Evolutionary conservation across 2,888 invertebrate genomes (phyloP), one percentile per base, ranked within the genome.

Genomic region (Patella caerulea): DNA sequence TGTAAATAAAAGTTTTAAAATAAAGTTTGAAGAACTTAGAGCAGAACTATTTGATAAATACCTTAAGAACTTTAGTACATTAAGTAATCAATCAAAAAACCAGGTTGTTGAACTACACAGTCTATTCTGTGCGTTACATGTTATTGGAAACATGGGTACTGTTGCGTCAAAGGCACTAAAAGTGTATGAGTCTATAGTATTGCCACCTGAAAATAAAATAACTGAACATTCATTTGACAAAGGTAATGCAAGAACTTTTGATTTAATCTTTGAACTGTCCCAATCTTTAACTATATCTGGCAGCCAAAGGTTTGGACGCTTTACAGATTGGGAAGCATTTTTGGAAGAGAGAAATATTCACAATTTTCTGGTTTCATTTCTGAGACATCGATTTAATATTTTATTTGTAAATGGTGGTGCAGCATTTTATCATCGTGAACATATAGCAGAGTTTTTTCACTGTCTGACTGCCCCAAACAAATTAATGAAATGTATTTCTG

Each of bases 141-240:
- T 56, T n/a, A 56, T 56, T 56, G 56, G 56, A 56, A 56, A 56
- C 56, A 56, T n/a, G 56, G 56, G 56, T 14, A 56, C 14, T 56
- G 14, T 17, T 56, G 56, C 56, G 56, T 14, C 56, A 56, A 56
- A 56, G 56, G 56, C 15, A 14, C 56, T 56, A n/a, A 56, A 56
- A 56, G 56, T 56, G 56, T 56, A 56, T n/a, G 56, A 56, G n/a
- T 14, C 14, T 56, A 56, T 56, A 17, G 56, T n/a, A 56, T n/a
- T 56, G 15, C 56, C 56, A 56, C 56, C 56, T 56, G 56, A 56
- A 56, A 17, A 56, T n/a, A 56, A 56, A n/a, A 56, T 56, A 56
- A 17, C 56, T 14, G 56, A 56, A 56, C 3, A 17, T 14, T 14
- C 56, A 56, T 56, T 56, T 56, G 56, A 56, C 15, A 56, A 56